Evolutionary conservation across 2,797 vertebrate species (phyloP).

Genomic region (Cossypha heuglini): DNA sequence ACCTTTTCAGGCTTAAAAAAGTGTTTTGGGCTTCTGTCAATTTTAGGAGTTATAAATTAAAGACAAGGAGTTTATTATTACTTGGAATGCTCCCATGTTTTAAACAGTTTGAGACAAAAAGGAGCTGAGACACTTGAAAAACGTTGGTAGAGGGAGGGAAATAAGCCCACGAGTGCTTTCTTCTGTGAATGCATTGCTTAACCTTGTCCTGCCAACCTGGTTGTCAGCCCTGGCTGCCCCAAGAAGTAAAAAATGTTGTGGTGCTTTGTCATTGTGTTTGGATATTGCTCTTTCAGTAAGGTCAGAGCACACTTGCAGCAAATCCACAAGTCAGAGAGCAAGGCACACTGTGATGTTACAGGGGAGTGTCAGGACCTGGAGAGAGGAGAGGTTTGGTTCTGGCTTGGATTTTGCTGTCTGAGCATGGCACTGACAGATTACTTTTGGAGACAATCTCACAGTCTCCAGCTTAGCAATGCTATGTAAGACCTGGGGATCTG

Average conservation of each 20-base stretch:
- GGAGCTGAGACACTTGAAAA: neutral
- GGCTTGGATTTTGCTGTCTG: neutral
- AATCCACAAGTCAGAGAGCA: neutral
- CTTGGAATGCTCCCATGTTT: neutral
- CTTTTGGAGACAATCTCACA: neutral
- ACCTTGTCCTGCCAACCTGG: neutral
- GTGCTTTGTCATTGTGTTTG: conserved; percentile 31
- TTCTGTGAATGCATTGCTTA: neutral
- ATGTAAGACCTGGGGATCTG: neutral
- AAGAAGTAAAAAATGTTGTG: neutral
- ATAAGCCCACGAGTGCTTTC: neutral
- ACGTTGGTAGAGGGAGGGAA: neutral
- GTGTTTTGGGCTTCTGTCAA: conserved; percentile 47
- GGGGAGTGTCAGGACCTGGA: neutral
- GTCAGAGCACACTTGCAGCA: conserved; percentile 22
- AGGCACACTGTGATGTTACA: neutral
- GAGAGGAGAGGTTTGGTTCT: neutral
- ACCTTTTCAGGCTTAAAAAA: conserved; percentile 56
- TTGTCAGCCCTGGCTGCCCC: neutral
- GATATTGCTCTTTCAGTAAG: conserved; percentile 24
- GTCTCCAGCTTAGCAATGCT: neutral
- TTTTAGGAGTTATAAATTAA: conserved; percentile 43
- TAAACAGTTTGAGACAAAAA: conserved; percentile 9
- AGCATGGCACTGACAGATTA: neutral
- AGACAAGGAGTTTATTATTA: conserved; percentile 47